Conservation (phyloP, 2,113 vertebrate species). For the Bujurquina vittata region DNA sequence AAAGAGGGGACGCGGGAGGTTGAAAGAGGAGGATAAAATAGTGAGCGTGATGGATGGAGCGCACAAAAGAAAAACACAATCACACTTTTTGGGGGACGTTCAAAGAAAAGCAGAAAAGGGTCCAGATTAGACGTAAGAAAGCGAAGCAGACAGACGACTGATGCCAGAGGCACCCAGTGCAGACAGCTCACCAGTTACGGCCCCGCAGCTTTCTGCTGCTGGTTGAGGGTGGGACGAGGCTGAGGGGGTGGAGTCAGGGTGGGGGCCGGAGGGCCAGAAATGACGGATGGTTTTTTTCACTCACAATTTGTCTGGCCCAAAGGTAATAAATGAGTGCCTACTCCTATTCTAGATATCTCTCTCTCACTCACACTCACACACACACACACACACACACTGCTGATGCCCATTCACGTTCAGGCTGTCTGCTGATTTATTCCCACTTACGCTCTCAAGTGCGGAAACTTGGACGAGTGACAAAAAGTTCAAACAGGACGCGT, state of each 20-base stretch:
- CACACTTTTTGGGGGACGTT: conserved; percentile 15
- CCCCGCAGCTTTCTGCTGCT: not conserved
- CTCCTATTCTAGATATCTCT: not conserved
- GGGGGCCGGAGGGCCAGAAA: not conserved
- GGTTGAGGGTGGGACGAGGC: not conserved
- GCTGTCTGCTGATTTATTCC: conserved; percentile 66
- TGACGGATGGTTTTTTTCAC: conserved; percentile 44
- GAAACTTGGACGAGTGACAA: conserved; percentile 71
- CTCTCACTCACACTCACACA: conserved; percentile 15
- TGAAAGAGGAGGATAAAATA: conserved; percentile 44
- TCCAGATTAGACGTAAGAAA: conserved; percentile 10
- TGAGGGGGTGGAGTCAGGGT: conserved; percentile 7
- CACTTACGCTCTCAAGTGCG: conserved; percentile 61
- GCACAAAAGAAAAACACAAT: conserved; percentile 15
- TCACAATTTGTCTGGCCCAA: conserved; percentile 40
- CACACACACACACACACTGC: conserved; percentile 28
- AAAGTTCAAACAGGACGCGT: conserved; percentile 61
- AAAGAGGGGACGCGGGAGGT: conserved; percentile 25
- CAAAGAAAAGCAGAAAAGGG: conserved; percentile 26
- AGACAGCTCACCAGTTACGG: conserved; percentile 36
- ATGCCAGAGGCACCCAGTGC: not conserved
- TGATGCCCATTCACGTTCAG: conserved; percentile 34
- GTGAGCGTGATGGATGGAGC: conserved; percentile 42
- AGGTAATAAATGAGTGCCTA: conserved; percentile 30
- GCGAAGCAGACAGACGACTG: not conserved